These are phyloP conservation scores for Dioctria linearis DNA, from an alignment of 2,888 invertebrate genomes.

Conservation along the genomic window DNA sequence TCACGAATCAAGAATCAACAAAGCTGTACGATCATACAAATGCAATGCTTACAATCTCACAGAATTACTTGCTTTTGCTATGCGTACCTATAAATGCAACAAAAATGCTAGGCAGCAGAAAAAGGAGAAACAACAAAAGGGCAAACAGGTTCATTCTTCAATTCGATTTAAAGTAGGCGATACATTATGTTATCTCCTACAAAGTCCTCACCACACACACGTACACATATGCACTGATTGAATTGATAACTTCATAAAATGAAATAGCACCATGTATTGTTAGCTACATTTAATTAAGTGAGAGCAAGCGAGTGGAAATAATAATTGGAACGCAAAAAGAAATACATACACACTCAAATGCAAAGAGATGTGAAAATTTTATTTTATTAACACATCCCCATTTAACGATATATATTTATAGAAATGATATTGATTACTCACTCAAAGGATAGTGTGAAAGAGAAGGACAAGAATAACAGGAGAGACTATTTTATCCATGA, in stretches of 20 bases:
- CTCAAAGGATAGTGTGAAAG: not conserved
- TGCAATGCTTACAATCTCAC: no score
- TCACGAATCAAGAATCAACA: no score
- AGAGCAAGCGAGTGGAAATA: not conserved
- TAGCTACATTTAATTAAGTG: no score
- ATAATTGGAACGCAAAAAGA: constrained; percentile 15
- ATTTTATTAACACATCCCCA: not conserved
- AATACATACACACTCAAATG: constrained; percentile 1
- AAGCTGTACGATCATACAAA: no score
- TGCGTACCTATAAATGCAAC: not conserved
- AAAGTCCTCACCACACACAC: not conserved
- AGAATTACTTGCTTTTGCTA: no score
- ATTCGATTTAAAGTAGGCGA: not conserved
- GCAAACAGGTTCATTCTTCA: constrained; percentile 31
- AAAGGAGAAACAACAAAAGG: constrained; percentile 9
- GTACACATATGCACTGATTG: not conserved
- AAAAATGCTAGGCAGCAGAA: not conserved
- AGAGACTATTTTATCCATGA: not conserved
- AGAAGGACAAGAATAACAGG: not conserved
- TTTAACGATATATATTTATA: constrained; percentile 17
- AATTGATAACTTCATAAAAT: no score
- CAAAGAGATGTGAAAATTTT: not conserved
- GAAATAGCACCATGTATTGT: no score
- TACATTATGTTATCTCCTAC: constrained; percentile 6
- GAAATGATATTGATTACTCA: constrained; percentile 42